These are phyloP conservation scores for Troilus luridus DNA, from an alignment of 2,888 invertebrate species.

Conservation along the genomic window DNA sequence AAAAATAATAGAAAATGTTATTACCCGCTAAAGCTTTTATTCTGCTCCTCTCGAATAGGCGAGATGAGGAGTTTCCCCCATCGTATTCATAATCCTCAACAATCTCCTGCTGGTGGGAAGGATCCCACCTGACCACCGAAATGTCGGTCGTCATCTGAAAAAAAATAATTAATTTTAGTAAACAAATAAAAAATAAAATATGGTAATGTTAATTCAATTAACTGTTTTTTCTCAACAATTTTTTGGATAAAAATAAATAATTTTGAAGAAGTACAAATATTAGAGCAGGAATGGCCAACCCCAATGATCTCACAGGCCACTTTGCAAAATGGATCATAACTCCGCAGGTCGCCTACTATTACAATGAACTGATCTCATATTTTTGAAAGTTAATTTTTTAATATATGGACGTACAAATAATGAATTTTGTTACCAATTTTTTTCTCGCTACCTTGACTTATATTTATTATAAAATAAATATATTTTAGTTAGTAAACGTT, in stretches of 20 bases:
- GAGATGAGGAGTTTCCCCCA: slow-evolving; percentile 98
- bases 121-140: slow-evolving; percentile 97
- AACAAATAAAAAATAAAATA: background rate
- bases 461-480: no score
- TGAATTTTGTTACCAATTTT: no score
- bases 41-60: slow-evolving; percentile 98
- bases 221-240: background rate
- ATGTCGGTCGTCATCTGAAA: slow-evolving; percentile 93
- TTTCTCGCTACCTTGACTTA: no score
- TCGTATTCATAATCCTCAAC: slow-evolving; percentile 99
- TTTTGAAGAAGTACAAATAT: no score
- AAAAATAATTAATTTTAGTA: background rate
- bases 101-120: slow-evolving; percentile 89
- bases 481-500: no score
- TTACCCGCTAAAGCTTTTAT: slow-evolving; percentile 98
- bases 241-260: background rate
- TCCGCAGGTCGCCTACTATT: no score
- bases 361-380: no score
- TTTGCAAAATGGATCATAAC: no score
- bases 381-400: no score
- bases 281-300: no score
- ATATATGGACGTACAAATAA: no score
- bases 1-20: slow-evolving; percentile 64
- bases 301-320: no score
- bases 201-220: background rate